Evolutionary conservation across 2,888 invertebrate genomes (phyloP).

Genomic region (Lithodes maja): DNA sequence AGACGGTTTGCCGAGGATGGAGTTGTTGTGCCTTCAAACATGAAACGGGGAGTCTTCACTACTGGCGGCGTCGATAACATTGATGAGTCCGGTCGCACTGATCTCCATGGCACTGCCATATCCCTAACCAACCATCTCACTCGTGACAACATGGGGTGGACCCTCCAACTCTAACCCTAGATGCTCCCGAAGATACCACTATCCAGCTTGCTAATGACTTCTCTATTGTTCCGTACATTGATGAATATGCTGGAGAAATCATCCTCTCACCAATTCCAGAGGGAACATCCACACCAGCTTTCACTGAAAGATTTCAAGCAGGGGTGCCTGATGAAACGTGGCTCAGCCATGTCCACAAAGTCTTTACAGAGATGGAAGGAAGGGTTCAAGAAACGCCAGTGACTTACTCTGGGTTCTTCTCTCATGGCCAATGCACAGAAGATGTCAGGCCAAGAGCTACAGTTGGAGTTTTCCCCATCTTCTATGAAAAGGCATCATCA

Average conservation of each 20-base stretch:
- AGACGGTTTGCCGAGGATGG: conserved; percentile 1
- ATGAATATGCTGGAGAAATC: conserved; percentile 28
- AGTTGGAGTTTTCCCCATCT: too few species aligned
- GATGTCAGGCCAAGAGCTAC: conserved; percentile 15
- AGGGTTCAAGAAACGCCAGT: conserved; percentile 6
- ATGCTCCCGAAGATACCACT: neutral
- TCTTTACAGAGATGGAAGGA: neutral
- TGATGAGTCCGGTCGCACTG: conserved; percentile 9
- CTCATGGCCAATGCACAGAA: conserved; percentile 5
- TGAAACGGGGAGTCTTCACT: neutral
- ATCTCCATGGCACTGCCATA: neutral
- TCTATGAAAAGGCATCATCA: too few species aligned
- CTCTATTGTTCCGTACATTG: conserved; percentile 27
- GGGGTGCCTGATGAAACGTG: conserved; percentile 5
- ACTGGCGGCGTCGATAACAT: conserved; percentile 4
- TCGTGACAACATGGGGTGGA: conserved; percentile 8
- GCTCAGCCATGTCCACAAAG: neutral
- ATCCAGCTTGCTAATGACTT: conserved; percentile 2
- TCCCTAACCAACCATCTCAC: neutral
- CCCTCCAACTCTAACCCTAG: neutral
- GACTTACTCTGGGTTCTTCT: conserved; percentile 26
- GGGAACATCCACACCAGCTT: neutral
- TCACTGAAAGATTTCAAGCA: neutral
- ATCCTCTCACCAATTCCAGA: neutral
- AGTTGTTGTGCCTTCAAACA: conserved; percentile 15